Base-by-base conservation (phyloP, 2,888 invertebrate species). In the Mamestra brassicae region DNA sequence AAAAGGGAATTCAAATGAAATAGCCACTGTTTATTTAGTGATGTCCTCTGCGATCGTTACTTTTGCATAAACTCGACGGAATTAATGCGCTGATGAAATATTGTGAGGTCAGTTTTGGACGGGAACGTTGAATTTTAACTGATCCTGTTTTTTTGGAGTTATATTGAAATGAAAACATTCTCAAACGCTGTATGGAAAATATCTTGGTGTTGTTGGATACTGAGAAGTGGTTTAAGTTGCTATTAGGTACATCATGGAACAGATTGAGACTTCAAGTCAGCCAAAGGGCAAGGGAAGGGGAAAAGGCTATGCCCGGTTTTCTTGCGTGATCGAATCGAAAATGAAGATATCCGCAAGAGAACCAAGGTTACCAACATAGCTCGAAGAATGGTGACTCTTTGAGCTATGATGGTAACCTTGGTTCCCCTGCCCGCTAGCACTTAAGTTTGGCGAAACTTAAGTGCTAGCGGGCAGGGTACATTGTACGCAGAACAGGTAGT, bases 1-100 rank as follows among this genome's bases (percentile, higher is more conserved):
- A 78, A 81, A 85, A 83, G 74, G 76, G 74, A 70, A 76, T 81
- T 78, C 68, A 82, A 84, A 88, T 87, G 85, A 84, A 84, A 83
- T 80, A 85, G 67, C 72, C 75, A 78, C 82, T 78, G 86, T 89
- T 89, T 84, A 88, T 89, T 87, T 83, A 85, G 80, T 73, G 65
- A 72, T 86, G 86, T 85, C 84, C 80, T 77, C 57, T 65, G 71
- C 73, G 81, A 87, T 85, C 85, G 83, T 83, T 81, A 83, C 84
- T 89, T 88, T 86, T 85, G 82, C 85, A 88, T 86, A 88, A 86
- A 78, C 80, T 77, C 74, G 69, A 71, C 55, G 60, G 76, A 71
- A 80, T 80, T 71, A 67, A 64, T 65, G 64, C 38, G 36, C 15
- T 26, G 52, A 45, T 34, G 36, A 67, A 45, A 65, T 58, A 76